These are phyloP conservation scores for Smittia aterrima DNA, from an alignment of 2,888 invertebrate species.

Conservation along the genomic window DNA sequence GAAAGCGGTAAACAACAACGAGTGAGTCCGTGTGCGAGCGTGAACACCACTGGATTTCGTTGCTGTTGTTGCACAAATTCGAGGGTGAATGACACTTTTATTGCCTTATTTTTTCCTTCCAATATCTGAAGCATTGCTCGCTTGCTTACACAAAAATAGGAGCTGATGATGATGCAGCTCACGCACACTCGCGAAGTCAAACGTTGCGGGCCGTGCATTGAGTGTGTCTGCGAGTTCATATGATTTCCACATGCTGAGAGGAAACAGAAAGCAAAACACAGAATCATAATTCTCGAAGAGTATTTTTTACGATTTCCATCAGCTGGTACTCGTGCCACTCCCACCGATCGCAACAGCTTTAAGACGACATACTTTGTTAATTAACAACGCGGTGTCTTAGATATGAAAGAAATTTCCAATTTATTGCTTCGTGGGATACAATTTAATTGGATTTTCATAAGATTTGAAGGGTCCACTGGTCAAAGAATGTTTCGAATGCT, in stretches of 20 bases:
- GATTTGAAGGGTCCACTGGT: neutral
- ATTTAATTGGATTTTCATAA: neutral
- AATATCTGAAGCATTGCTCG: neutral
- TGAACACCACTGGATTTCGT: neutral
- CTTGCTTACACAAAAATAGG: neutral
- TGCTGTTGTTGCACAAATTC: slow-evolving; percentile 33
- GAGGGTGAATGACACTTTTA: slow-evolving; percentile 41
- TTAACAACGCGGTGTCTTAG: slow-evolving; percentile 22
- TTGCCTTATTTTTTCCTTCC: slow-evolving; percentile 29
- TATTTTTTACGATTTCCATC: slow-evolving; percentile 16
- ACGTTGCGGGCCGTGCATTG: neutral
- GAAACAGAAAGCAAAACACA: slow-evolving; percentile 24
- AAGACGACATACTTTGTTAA: slow-evolving; percentile 29
- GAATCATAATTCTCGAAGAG: slow-evolving; percentile 27
- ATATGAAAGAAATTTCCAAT: neutral
- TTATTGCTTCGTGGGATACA: neutral
- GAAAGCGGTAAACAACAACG: too few relatives aligned
- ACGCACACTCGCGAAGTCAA: too few relatives aligned
- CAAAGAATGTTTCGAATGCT: neutral
- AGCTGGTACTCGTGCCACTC: slow-evolving; percentile 4
- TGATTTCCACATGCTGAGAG: slow-evolving; percentile 39
- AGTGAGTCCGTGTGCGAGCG: slow-evolving; percentile 11
- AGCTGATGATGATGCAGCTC: neutral
- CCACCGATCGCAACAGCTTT: neutral
- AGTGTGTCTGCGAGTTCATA: too few relatives aligned